Base-by-base conservation (phyloP, 2,888 invertebrate species). In the Polydrusus tereticollis region DNA sequence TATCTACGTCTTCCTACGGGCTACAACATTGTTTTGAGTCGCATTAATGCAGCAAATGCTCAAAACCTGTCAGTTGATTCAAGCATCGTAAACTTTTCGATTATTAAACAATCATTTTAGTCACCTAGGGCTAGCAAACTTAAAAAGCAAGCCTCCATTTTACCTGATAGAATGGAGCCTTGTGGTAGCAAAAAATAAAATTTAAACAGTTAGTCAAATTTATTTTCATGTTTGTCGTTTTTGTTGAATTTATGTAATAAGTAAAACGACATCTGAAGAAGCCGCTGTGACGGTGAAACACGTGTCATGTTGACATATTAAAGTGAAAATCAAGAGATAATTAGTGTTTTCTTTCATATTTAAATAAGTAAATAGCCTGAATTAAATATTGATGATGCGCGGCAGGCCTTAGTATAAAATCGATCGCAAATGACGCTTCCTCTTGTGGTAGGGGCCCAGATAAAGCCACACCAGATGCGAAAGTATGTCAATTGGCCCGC, bases 151-250 rank as follows among this genome's bases (percentile, higher is more conserved):
- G 88, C 87, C 88, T 88, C 90, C 90, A 88, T 89, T 91, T 93
- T 93, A 93, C 93, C 93, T 93, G 93, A 92, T 89, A 93, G 90
- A 90, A 93, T 92, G 89, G 93, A 92, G 92, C 92, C 92, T 92
- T 92, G 89, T 89, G 59, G 69, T 90, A 89, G 90, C 89, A 91
- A 89, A 89, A 90, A 89, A 88, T 87, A 88, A 87, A 88, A 80
- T 79, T 77, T 65, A 52, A 47, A 77, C 74, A 65, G 70, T 79
- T 79, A 78, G 78, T 78, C 64, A 75, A 60, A 62, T 59, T 26
- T 12, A 18, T 45, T 33, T 50, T 69, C 50, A 43, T 20, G 43
- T 47, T 47, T 18, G 2, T 38, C 1, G 8, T 38, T 38, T 38
- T 14, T 41, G 41, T 14, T 41, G 16, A n/a, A 38, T 4, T 38